Percentiles rank a stretch among this genome's conserved stretches.
phyloP scores from a whole-genome alignment of 2,797 vertebrate species.

The Helarctos malayanus region DNA sequence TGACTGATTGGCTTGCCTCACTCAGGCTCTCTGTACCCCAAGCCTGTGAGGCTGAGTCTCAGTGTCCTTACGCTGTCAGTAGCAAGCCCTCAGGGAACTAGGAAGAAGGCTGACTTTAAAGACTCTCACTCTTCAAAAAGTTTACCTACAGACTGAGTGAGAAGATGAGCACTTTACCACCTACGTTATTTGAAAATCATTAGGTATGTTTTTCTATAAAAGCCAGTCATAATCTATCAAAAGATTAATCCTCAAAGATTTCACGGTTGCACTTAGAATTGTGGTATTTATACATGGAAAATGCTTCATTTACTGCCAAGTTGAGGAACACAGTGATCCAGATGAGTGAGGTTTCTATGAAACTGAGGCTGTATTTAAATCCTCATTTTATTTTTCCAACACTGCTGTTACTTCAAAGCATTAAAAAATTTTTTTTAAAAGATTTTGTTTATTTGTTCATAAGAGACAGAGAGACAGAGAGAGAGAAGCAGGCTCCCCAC shows the following conservation, averaged over 20 bases:
- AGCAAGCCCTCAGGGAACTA: neutral
- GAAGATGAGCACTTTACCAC: neutral
- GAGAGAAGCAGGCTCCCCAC: neutral
- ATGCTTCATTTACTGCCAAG: neutral
- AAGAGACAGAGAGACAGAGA: neutral
- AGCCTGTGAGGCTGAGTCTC: neutral
- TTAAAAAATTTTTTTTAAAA: neutral
- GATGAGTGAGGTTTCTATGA: neutral
- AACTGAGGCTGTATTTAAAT: neutral
- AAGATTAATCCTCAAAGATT: conserved; percentile 41
- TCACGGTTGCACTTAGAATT: conserved; percentile 9
- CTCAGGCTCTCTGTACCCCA: neutral
- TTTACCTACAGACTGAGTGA: neutral
- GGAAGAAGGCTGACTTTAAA: neutral
- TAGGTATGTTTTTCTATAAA: conserved; percentile 2
- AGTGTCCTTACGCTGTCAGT: neutral
- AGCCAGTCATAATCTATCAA: neutral
- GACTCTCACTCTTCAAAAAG: neutral
- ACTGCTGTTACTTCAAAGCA: neutral
- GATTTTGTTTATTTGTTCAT: neutral
- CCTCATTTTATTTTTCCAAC: conserved; percentile 22
- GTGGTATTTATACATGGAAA: neutral
- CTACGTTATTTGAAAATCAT: neutral
- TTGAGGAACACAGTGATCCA: neutral
- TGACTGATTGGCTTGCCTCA: neutral